phyloP scores from a whole-genome alignment of 2,888 invertebrate species.

The Philereme transversata region DNA sequence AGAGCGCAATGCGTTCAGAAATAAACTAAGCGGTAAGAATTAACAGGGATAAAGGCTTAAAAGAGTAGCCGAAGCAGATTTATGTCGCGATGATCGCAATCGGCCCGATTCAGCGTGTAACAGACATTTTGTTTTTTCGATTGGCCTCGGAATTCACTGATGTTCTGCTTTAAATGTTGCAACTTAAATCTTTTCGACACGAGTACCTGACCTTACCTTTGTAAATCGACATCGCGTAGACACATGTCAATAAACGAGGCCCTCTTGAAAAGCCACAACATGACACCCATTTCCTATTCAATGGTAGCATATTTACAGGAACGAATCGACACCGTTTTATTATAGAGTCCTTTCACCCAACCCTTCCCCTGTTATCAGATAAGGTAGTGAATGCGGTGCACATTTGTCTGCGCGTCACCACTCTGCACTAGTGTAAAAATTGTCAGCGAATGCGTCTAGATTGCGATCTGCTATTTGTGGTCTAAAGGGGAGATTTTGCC shows the following conservation, averaged over 20 bases:
- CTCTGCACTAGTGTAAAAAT: slow-evolving; percentile 81
- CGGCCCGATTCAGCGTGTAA: slow-evolving; percentile 74
- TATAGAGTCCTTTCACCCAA: slow-evolving; percentile 71
- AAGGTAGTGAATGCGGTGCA: slow-evolving; percentile 73
- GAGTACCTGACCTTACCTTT: slow-evolving; percentile 13
- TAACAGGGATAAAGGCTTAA: slow-evolving; percentile 83
- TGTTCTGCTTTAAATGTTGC: slow-evolving; percentile 49
- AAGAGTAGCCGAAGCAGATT: slow-evolving; percentile 83
- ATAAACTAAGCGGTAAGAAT: slow-evolving; percentile 84
- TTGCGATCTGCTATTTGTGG: slow-evolving; percentile 77
- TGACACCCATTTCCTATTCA: slow-evolving; percentile 76
- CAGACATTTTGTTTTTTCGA: slow-evolving; percentile 68
- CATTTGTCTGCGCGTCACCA: slow-evolving; percentile 78
- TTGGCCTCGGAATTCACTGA: slow-evolving; percentile 57
- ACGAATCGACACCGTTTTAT: slow-evolving; percentile 78
- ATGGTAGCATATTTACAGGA: slow-evolving; percentile 71
- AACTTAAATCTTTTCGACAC: slow-evolving; percentile 36
- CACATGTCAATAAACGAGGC: slow-evolving; percentile 40
- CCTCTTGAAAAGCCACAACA: slow-evolving; percentile 61
- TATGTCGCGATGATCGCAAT: slow-evolving; percentile 81
- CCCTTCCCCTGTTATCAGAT: slow-evolving; percentile 80
- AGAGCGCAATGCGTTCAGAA: slow-evolving; percentile 78
- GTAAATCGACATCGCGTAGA: slow-evolving; percentile 25
- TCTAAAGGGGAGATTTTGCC: slow-evolving; percentile 45
- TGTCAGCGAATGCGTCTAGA: slow-evolving; percentile 77